phyloP scores from a whole-genome alignment of 1,140 invertebrate species.

The Trichomalopsis sarcophagae region DNA sequence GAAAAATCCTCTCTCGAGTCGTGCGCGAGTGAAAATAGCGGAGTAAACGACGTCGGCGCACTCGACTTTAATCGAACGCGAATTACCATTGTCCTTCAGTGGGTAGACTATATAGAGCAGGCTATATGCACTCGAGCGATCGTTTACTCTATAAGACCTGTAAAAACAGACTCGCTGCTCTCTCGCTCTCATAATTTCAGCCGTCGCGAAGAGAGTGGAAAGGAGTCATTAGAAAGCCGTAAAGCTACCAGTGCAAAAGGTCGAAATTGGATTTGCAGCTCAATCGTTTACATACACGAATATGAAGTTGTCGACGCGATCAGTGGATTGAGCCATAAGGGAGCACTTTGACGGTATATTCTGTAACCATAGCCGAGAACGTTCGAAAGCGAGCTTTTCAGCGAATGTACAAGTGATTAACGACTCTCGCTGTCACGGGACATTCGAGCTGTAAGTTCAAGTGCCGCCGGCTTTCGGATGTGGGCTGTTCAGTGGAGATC shows the following conservation, averaged over 20 bases:
- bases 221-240: background rate
- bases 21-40: background rate
- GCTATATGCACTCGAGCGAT: constrained; percentile 9
- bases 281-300: no score
- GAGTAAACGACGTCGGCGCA: background rate
- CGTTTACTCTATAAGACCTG: constrained; percentile 7
- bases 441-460: background rate
- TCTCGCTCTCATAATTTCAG: background rate
- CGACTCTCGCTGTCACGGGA: background rate
- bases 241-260: background rate
- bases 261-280: background rate
- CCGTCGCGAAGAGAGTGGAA: background rate
- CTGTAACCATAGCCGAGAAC: background rate
- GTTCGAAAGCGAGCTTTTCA: no score
- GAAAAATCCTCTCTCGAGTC: background rate
- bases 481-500: background rate
- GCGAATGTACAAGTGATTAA: background rate
- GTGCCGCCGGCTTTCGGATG: background rate
- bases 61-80: constrained; percentile 14
- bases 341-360: background rate
- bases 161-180: background rate
- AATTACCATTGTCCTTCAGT: background rate
- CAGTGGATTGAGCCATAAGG: background rate
- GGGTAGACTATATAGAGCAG: background rate
- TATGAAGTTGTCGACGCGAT: no score